Conservation (phyloP, 1,140 invertebrate genomes). For the Aradophagus sp. region DNA sequence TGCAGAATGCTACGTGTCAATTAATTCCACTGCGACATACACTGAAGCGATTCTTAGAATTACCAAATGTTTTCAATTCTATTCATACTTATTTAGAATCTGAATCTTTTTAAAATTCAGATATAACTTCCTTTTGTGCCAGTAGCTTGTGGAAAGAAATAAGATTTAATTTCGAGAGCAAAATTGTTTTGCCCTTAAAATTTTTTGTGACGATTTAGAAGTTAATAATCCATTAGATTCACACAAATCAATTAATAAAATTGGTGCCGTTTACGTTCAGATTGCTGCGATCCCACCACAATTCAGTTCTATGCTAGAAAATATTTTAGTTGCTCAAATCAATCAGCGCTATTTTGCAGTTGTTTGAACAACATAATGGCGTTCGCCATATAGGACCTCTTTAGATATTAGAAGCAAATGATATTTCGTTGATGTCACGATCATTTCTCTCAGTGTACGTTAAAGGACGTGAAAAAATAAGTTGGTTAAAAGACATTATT, state of each 20-base stretch:
- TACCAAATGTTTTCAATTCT: constrained; percentile 8
- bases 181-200: constrained; percentile 60
- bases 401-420: too few species aligned
- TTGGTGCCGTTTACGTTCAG: constrained; percentile 10
- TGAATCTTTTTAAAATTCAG: constrained; percentile 4
- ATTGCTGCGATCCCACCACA: constrained; percentile 6
- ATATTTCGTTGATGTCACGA: too few species aligned
- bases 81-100: constrained; percentile 6
- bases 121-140: constrained; percentile 18
- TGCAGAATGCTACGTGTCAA: constrained; percentile 16
- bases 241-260: constrained; percentile 13
- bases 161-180: constrained; percentile 33
- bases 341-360: constrained; percentile 1
- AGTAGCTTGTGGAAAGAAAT: constrained; percentile 49
- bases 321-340: constrained; percentile 21
- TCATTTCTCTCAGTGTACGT: too few species aligned
- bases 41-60: constrained; percentile 19
- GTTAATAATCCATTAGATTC: constrained; percentile 23
- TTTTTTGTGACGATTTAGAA: constrained; percentile 57
- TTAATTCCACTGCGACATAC: constrained; percentile 3
- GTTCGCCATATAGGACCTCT: too few species aligned
- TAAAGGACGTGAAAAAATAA: constrained; percentile 10
- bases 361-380: constrained; percentile 7
- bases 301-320: constrained; percentile 11
- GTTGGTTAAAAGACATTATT: constrained; percentile 16